Conservation (phyloP, 2,113 vertebrate genomes). For the Pongo pygmaeus region DNA sequence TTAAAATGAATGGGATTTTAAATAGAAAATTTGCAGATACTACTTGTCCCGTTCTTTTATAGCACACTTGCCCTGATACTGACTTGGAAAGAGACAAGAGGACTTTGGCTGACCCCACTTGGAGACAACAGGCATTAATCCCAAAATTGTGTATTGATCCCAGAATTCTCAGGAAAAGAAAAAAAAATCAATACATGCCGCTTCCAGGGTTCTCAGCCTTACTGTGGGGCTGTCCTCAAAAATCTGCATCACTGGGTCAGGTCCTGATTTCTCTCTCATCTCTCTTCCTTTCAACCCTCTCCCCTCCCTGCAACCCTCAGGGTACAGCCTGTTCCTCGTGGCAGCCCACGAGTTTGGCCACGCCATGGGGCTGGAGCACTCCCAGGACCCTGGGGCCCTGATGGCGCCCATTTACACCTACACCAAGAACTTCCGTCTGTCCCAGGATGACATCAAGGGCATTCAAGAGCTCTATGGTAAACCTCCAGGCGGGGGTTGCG, state of each 20-base stretch:
- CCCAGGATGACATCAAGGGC: constrained; percentile 94
- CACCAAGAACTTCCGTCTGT: constrained; percentile 94
- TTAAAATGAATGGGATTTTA: neutral
- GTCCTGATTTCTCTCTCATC: neutral
- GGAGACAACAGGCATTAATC: neutral
- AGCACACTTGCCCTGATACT: too few species aligned
- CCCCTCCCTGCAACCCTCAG: constrained; percentile 77
- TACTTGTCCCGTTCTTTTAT: accelerated
- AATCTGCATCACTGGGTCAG: accelerated
- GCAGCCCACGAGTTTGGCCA: constrained; percentile 99
- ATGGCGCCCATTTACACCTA: constrained; percentile 98
- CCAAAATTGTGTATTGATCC: neutral
- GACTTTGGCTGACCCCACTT: neutral
- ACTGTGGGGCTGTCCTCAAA: too few species aligned
- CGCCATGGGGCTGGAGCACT: constrained; percentile 97
- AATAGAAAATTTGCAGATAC: neutral
- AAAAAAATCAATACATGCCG: accelerated
- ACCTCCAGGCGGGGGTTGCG: accelerated
- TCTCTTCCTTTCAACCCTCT: neutral
- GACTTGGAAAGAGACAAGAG: neutral
- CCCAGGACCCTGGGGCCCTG: constrained; percentile 94
- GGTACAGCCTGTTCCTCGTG: constrained; percentile 98
- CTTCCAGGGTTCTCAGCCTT: neutral
- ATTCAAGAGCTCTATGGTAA: constrained; percentile 98
- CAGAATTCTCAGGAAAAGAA: neutral